These are phyloP conservation scores for Indri indri DNA, from an alignment of 2,113 vertebrate species.

Conservation along the genomic window DNA sequence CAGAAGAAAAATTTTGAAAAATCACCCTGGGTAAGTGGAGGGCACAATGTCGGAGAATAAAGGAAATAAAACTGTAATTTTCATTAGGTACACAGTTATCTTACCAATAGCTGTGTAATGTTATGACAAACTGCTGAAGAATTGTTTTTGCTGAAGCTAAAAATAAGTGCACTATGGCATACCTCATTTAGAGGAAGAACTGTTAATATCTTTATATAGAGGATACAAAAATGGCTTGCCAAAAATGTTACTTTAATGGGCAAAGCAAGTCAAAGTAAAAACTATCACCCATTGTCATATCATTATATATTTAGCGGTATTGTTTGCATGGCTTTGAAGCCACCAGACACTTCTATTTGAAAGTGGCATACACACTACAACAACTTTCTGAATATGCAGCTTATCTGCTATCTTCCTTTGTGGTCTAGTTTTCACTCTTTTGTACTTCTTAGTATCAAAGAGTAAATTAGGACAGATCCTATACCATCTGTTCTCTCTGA, in stretches of 20 bases:
- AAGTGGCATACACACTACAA: not conserved
- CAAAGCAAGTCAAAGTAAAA: slow-evolving; percentile 32
- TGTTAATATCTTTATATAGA: not conserved
- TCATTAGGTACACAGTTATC: not conserved
- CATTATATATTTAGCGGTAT: not conserved
- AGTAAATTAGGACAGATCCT: not conserved
- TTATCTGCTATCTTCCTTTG: not conserved
- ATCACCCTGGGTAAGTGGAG: not conserved
- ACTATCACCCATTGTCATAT: not conserved
- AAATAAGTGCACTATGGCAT: not conserved
- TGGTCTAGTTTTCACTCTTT: not conserved
- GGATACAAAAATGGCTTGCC: slow-evolving; percentile 2
- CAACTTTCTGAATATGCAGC: not conserved
- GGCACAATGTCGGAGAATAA: not conserved
- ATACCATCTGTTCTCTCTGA: not conserved
- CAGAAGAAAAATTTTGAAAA: not conserved
- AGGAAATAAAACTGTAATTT: not conserved
- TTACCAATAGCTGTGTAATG: not conserved
- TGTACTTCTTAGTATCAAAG: too few species aligned
- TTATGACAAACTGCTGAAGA: not conserved
- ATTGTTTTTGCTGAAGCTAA: not conserved
- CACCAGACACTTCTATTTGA: not conserved
- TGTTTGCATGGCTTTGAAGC: not conserved
- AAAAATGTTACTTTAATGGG: slow-evolving; percentile 9
- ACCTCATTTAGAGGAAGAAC: slow-evolving; percentile 1